Conservation (phyloP, 2,113 vertebrate species). For the Dipodomys stephensi region DNA sequence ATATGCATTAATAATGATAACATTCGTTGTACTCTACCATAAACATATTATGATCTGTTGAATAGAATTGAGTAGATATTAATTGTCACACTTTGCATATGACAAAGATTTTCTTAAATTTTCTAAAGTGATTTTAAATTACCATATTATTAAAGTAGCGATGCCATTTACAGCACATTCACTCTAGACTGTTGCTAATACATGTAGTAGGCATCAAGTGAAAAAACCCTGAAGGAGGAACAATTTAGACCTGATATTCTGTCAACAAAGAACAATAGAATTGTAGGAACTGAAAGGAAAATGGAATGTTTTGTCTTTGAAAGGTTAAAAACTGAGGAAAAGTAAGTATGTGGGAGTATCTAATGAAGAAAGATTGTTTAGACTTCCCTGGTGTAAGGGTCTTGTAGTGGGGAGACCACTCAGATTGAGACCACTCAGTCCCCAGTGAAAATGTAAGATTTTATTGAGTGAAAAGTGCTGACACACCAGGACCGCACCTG, state of each 20-base stretch:
- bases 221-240: not conserved
- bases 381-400: not conserved
- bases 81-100: not conserved
- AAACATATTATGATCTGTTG: not conserved
- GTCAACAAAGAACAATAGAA: not conserved
- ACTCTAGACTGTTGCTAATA: not conserved
- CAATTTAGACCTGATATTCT: too few relatives aligned
- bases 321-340: not conserved
- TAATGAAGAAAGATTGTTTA: too few relatives aligned
- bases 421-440: too few relatives aligned
- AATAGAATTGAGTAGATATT: not conserved
- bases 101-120: not conserved
- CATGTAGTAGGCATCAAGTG: too few relatives aligned
- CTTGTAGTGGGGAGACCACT: too few relatives aligned
- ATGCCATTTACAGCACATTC: not conserved
- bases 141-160: not conserved
- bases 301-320: not conserved
- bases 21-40: not conserved
- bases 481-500: too few relatives aligned
- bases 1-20: not conserved
- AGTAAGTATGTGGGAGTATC: fast-evolving
- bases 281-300: too few relatives aligned
- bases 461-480: too few relatives aligned
- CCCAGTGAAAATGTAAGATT: too few relatives aligned
- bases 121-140: not conserved